phyloP scores from a whole-genome alignment of 2,888 invertebrate genomes.

The Limnephilus rhombicus region DNA sequence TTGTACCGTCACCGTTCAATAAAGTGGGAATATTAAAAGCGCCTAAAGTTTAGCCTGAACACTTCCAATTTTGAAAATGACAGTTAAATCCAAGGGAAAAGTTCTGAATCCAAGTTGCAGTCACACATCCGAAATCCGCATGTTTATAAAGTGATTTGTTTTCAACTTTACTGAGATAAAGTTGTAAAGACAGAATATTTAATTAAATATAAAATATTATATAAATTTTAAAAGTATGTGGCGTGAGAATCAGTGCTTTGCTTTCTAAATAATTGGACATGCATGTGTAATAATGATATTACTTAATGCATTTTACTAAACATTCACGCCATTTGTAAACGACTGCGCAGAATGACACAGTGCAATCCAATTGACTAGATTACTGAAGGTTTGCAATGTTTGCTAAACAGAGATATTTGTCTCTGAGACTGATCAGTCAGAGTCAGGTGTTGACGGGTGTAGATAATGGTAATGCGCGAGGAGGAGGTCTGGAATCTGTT shows the following conservation, averaged over 20 bases:
- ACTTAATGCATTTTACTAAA: background rate
- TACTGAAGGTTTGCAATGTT: background rate
- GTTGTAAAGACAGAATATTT: background rate
- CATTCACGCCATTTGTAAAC: background rate
- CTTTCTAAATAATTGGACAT: constrained; percentile 1
- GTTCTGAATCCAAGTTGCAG: too few species aligned
- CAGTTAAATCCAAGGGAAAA: too few species aligned
- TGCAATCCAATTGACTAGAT: background rate
- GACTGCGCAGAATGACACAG: background rate
- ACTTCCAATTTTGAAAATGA: too few species aligned
- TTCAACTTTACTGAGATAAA: too few species aligned
- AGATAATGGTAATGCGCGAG: background rate
- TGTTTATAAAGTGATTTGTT: too few species aligned
- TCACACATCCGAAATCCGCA: too few species aligned
- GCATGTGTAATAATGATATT: background rate
- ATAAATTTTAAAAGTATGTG: background rate
- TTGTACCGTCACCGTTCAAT: too few species aligned
- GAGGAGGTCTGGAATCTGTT: background rate
- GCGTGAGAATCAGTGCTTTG: background rate
- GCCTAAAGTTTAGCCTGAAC: too few species aligned
- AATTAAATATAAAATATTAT: background rate
- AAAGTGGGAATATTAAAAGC: too few species aligned
- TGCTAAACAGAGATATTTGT: background rate
- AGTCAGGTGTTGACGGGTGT: background rate
- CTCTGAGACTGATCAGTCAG: background rate